Percentiles rank a stretch among this genome's conserved stretches.
Conservation (phyloP, 2,113 vertebrate species). For the Entosphenus tridentatus region DNA sequence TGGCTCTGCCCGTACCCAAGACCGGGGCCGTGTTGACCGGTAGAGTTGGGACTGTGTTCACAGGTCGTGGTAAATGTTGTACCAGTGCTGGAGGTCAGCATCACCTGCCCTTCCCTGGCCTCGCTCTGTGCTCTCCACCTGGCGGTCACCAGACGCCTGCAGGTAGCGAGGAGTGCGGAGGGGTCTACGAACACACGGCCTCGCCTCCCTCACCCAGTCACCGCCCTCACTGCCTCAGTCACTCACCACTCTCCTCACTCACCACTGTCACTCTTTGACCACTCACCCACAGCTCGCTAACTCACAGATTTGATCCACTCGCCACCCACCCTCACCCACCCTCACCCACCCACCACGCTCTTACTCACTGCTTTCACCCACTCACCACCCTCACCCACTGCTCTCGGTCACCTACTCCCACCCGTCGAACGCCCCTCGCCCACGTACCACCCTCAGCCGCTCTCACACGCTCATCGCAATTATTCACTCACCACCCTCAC, state of each 20-base stretch:
- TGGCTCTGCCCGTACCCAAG: neutral
- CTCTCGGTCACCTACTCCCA: neutral
- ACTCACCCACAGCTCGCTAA: neutral
- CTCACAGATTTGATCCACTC: neutral
- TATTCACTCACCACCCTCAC: too few species aligned
- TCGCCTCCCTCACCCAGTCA: neutral
- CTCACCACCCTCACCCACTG: neutral
- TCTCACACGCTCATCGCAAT: too few species aligned
- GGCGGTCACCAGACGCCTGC: neutral
- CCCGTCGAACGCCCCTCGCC: too few species aligned
- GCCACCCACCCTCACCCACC: neutral
- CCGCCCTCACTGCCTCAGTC: neutral
- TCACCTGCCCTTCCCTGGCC: constrained; percentile 1
- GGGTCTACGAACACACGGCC: neutral
- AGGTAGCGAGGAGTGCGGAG: neutral
- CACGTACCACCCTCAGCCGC: too few species aligned
- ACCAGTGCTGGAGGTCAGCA: neutral
- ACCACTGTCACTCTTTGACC: neutral
- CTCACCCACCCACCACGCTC: neutral
- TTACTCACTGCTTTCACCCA: neutral
- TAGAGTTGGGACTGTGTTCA: neutral
- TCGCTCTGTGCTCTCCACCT: neutral
- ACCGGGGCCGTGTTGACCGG: neutral
- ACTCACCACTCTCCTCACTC: neutral
- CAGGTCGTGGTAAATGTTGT: neutral